Base-by-base conservation (phyloP, 2,113 vertebrate species). In the Sturnira hondurensis region DNA sequence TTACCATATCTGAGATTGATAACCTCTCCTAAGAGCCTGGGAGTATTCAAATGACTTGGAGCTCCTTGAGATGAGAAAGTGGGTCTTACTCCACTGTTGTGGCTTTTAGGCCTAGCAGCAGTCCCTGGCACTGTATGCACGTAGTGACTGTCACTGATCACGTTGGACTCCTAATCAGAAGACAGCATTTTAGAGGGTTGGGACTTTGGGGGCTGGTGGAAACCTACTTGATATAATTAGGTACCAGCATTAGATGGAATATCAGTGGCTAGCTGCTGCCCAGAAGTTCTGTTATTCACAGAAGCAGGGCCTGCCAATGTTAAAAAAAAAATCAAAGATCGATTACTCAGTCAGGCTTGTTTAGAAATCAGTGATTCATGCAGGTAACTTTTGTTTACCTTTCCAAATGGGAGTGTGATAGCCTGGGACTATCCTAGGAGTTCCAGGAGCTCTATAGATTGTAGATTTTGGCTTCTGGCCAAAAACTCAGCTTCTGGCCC, bases 391-490 rank as follows among this genome's bases (percentile, higher is more conserved):
- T 61, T 50, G 63, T 68, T 90, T 78, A 91, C 47, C 47, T 89
- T 90, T 13, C 56, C 56, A 58, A 1, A 12, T 24, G 5, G 17
- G 26, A 20, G 13, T 56, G 10, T 11, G 16, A 11, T 88, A 36
- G 28, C 28, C n/a, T 63, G n/a, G n/a, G 52, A n/a, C 20, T 43
- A 19, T 82, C 11, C 10, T 1, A 16, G 47, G 33, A 63, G 47
- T 16, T 36, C 22, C 2, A 24, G 56, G 70, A 63, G 61, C 26
- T 86, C 58, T 89, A 11, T 20, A 33, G 52, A 38, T 78, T 78
- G 7, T 45, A 50, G 73, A 91, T 91, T 89, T 96, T 88, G 61
- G 31, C 43, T n/a, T n/a, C n/a, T n/a, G n/a, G n/a, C n/a, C n/a
- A n/a, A n/a, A n/a, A n/a, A 12, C 65, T 78, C 22, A n/a, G 22